A percentile compares a stretch with the other conserved stretches of the same genome.
Evolutionary conservation across 92 coral and sea anemone species (phyloP).

Genomic region (Plumapathes pennacea): DNA sequence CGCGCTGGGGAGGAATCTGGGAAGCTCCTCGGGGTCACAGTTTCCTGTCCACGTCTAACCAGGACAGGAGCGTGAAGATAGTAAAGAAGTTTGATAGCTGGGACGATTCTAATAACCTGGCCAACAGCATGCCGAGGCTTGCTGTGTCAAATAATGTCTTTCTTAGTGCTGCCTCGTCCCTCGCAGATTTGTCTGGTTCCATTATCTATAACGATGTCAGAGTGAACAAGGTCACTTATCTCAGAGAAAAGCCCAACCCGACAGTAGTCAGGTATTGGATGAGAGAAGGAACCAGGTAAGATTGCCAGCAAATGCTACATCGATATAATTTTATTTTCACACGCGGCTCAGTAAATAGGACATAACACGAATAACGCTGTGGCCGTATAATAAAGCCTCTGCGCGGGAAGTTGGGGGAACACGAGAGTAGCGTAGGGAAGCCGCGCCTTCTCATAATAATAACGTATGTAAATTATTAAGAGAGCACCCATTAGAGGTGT

Average conservation of each 20-base stretch:
- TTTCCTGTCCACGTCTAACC: conserved; percentile 16
- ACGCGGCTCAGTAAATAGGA: too few relatives aligned
- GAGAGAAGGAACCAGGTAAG: conserved; percentile 63
- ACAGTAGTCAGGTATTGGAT: conserved; percentile 46
- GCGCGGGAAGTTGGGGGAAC: too few relatives aligned
- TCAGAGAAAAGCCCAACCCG: conserved; percentile 26
- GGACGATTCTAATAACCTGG: conserved; percentile 23
- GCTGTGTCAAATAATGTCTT: conserved; percentile 13
- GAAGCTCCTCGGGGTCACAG: conserved; percentile 36
- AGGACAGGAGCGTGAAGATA: conserved; percentile 23
- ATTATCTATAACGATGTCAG: conserved; percentile 41
- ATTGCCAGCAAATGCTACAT: too few relatives aligned
- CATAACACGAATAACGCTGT: too few relatives aligned
- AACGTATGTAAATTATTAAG: too few relatives aligned
- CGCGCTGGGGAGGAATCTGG: conserved; percentile 55
- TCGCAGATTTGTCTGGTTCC: conserved; percentile 37
- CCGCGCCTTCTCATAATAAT: too few relatives aligned
- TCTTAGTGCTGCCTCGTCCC: conserved; percentile 13
- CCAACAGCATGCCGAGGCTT: conserved; percentile 28
- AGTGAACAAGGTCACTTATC: conserved; percentile 1
- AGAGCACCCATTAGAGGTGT: too few relatives aligned
- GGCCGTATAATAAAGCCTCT: too few relatives aligned
- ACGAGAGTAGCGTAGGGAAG: too few relatives aligned
- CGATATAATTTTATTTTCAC: neutral
- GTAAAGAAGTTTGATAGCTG: conserved; percentile 49